These are phyloP conservation scores for Cyprinodon diabolis DNA, from an alignment of 2,797 vertebrate genomes.

Conservation along the genomic window DNA sequence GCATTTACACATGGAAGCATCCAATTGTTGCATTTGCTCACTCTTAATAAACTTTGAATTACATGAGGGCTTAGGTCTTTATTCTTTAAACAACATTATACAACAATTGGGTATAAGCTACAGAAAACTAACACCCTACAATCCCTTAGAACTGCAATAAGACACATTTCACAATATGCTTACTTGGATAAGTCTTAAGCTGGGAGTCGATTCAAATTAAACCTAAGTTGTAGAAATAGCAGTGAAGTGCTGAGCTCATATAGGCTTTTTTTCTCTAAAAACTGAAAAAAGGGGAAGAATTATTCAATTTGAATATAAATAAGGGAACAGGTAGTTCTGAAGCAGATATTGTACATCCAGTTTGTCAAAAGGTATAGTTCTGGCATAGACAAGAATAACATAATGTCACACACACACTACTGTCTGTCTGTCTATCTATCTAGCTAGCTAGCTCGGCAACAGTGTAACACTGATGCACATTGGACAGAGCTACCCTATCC, in stretches of 20 bases:
- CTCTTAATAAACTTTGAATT: slow-evolving; percentile 48
- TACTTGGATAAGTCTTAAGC: slow-evolving; percentile 64
- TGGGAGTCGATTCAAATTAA: slow-evolving; percentile 57
- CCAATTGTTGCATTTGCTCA: slow-evolving; percentile 30
- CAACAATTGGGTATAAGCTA: slow-evolving; percentile 40
- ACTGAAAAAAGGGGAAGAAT: slow-evolving; percentile 23
- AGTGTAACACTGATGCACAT: no score
- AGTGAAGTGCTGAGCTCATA: slow-evolving; percentile 34
- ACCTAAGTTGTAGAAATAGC: slow-evolving; percentile 42
- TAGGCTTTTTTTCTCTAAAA: slow-evolving; percentile 33
- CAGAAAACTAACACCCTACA: slow-evolving; percentile 47
- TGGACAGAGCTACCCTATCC: no score
- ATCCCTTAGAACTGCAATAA: slow-evolving; percentile 53
- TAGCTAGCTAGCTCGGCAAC: no score
- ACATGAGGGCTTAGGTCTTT: slow-evolving; percentile 58
- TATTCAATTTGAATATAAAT: slow-evolving; percentile 9
- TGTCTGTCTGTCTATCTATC: no score
- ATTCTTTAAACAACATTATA: slow-evolving; percentile 67
- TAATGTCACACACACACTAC: no score
- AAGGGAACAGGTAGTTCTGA: slow-evolving; percentile 21
- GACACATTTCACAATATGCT: slow-evolving; percentile 58
- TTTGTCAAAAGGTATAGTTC: not conserved
- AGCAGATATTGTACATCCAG: slow-evolving; percentile 40
- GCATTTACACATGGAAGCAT: slow-evolving; percentile 19
- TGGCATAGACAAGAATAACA: no score